Evolutionary conservation across 1,140 invertebrate genomes (phyloP).

Genomic region (Helicoverpa armigera): DNA sequence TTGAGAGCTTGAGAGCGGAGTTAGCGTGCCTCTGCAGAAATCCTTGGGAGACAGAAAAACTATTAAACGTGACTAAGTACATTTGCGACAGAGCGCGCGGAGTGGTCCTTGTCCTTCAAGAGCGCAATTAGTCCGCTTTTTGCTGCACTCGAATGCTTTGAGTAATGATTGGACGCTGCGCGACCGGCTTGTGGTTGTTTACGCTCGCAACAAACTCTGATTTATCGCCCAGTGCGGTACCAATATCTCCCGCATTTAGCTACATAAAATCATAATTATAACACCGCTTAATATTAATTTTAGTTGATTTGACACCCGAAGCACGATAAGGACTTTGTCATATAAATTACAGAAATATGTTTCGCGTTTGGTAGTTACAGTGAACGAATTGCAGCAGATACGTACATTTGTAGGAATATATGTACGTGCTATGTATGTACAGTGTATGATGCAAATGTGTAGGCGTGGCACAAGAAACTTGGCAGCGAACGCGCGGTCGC

Average conservation of each 20-base stretch:
- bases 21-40: slow-evolving; percentile 48
- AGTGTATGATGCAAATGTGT: slow-evolving; percentile 77
- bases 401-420: slow-evolving; percentile 9
- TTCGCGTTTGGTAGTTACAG: slow-evolving; percentile 6
- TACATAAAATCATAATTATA: slow-evolving; percentile 63
- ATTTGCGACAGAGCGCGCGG: slow-evolving; percentile 74
- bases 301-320: slow-evolving; percentile 46
- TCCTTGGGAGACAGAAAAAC: slow-evolving; percentile 76
- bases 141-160: slow-evolving; percentile 80
- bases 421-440: slow-evolving; percentile 12
- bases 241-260: slow-evolving; percentile 57
- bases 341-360: slow-evolving; percentile 35
- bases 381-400: slow-evolving; percentile 19
- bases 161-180: slow-evolving; percentile 78
- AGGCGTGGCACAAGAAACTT: slow-evolving; percentile 77
- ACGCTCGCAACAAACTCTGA: slow-evolving; percentile 77
- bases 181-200: slow-evolving; percentile 72
- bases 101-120: slow-evolving; percentile 83
- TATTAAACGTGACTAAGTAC: slow-evolving; percentile 84
- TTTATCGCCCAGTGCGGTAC: slow-evolving; percentile 68
- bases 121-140: slow-evolving; percentile 83
- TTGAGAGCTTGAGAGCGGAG: slow-evolving; percentile 21
- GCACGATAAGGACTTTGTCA: slow-evolving; percentile 23
- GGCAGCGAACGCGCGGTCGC: slow-evolving; percentile 72
- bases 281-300: slow-evolving; percentile 55